Conservation (phyloP, 1,140 invertebrate genomes). For the Apis florea region DNA sequence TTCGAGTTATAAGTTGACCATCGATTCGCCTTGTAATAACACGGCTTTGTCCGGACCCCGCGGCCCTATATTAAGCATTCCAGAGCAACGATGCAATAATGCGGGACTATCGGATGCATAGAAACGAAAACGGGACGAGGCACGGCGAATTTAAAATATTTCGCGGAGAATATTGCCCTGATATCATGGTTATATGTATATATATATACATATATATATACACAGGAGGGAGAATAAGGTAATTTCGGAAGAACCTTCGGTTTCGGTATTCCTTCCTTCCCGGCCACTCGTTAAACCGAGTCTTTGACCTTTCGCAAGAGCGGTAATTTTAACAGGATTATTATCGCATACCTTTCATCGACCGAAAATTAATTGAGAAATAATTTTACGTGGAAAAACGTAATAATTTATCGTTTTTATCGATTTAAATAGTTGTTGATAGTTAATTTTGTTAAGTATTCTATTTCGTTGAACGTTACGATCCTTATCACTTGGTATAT, state of each 20-base stretch:
- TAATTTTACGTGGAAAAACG: not conserved
- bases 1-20: conserved; percentile 70
- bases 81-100: conserved; percentile 74
- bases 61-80: conserved; percentile 78
- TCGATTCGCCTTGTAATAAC: conserved; percentile 72
- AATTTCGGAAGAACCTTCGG: conserved; percentile 55
- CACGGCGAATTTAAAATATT: conserved; percentile 73
- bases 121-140: conserved; percentile 69
- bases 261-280: conserved; percentile 52
- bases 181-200: conserved; percentile 48
- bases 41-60: conserved; percentile 69
- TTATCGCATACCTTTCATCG: conserved; percentile 47
- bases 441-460: too few species aligned
- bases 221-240: conserved; percentile 23
- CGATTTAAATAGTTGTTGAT: not conserved
- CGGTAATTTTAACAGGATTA: conserved; percentile 49
- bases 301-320: conserved; percentile 49
- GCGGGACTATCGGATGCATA: conserved; percentile 74
- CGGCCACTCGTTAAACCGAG: conserved; percentile 38
- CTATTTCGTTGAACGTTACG: too few species aligned
- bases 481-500: too few species aligned
- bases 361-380: conserved; percentile 27
- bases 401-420: not conserved
- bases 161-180: conserved; percentile 69
- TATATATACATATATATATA: conserved; percentile 29